These are phyloP conservation scores for Malachius bipustulatus DNA, from an alignment of 2,888 invertebrate species.

Conservation along the genomic window DNA sequence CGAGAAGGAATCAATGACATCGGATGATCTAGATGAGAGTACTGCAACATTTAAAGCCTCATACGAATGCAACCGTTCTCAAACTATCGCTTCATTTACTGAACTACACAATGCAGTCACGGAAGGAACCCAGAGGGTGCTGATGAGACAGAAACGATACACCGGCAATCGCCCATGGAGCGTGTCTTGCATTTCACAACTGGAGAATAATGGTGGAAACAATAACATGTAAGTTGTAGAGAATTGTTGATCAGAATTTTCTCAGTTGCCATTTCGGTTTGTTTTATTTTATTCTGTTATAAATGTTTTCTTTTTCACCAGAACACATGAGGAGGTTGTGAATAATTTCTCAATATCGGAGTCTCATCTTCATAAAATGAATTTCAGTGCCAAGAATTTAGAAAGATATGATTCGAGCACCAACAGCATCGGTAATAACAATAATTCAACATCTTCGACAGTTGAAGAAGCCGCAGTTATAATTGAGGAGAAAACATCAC, in stretches of 20 bases:
- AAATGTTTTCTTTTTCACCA: conserved; percentile 7
- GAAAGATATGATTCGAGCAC: conserved; percentile 26
- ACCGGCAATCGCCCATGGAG: conserved; percentile 67
- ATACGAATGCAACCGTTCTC: conserved; percentile 29
- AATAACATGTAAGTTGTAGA: conserved; percentile 22
- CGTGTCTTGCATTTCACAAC: conserved; percentile 72
- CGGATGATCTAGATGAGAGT: conserved; percentile 67
- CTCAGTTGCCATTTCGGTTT: neutral
- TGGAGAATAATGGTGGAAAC: conserved; percentile 41
- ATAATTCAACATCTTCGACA: conserved; percentile 43
- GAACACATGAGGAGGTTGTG: conserved; percentile 16
- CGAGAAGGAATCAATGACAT: conserved; percentile 61
- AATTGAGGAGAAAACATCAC: conserved; percentile 36
- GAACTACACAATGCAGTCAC: conserved; percentile 34
- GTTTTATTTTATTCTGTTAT: conserved; percentile 5
- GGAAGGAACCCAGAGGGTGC: conserved; percentile 39
- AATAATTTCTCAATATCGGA: conserved; percentile 75
- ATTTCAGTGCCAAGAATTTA: conserved; percentile 33
- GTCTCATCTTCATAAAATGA: conserved; percentile 69
- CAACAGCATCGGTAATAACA: conserved; percentile 30
- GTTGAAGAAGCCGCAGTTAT: conserved; percentile 40
- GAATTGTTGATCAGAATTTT: neutral
- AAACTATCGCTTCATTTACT: conserved; percentile 30
- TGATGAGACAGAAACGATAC: conserved; percentile 48
- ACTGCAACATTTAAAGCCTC: conserved; percentile 50